Percentiles rank a stretch among this genome's conserved stretches.
Evolutionary conservation across 1,140 invertebrate species (phyloP).

Genomic region (Eubasilissa regina): DNA sequence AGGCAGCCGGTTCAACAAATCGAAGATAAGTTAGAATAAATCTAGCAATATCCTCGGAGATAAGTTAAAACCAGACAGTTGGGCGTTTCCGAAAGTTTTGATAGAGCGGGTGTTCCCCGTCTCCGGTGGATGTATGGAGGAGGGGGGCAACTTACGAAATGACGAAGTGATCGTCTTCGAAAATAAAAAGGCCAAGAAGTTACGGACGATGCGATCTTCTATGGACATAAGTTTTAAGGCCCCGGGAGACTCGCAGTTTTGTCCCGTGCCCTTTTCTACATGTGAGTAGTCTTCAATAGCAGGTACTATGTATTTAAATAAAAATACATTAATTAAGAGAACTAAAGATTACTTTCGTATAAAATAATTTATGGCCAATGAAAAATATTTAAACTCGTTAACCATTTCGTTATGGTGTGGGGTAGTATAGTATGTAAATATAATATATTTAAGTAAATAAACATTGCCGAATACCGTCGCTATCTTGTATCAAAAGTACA

Average conservation of each 20-base stretch:
- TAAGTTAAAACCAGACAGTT: conserved; percentile 43
- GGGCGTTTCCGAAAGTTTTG: conserved; percentile 43
- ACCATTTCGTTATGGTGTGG: no score
- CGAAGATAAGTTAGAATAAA: conserved; percentile 41
- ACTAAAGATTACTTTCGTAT: no score
- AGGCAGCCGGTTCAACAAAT: conserved; percentile 17
- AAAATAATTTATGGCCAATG: no score
- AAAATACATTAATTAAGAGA: no score
- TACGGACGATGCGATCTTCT: conserved; percentile 34
- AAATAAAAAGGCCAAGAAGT: conserved; percentile 45
- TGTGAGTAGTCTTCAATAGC: no score
- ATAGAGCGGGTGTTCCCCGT: conserved; percentile 39
- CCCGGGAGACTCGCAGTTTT: conserved; percentile 9
- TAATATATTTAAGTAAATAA: no score
- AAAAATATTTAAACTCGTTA: no score
- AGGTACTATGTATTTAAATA: no score
- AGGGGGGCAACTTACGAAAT: conserved; percentile 31
- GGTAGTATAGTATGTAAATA: no score
- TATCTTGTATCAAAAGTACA: no score
- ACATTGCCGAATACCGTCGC: no score
- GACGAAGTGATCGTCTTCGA: conserved; percentile 44
- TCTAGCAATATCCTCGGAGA: conserved; percentile 38
- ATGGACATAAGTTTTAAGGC: conserved; percentile 41
- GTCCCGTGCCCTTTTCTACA: no score
- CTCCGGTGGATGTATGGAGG: neutral